Evolutionary conservation across 2,797 vertebrate species (phyloP).

Genomic region (Etheostoma perlongum): DNA sequence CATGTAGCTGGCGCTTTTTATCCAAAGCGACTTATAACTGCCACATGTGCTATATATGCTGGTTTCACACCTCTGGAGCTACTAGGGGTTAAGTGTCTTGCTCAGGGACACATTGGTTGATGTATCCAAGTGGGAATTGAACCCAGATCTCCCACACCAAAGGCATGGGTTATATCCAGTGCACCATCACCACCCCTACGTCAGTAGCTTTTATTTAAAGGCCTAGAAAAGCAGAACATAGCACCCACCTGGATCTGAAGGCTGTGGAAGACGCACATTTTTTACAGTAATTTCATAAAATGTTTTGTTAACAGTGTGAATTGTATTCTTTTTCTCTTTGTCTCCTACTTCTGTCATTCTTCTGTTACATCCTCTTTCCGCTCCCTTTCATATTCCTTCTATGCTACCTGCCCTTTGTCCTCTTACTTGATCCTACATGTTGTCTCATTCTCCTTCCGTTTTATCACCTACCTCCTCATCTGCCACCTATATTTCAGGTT

Average conservation of each 20-base stretch:
- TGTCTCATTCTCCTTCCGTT: not conserved
- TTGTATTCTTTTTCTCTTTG: not conserved
- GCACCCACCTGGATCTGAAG: not conserved
- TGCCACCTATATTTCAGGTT: conserved; percentile 68
- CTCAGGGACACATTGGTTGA: too few relatives aligned
- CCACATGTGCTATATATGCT: too few relatives aligned
- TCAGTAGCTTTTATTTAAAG: conserved; percentile 2
- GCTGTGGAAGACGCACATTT: not conserved
- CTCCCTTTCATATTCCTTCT: not conserved
- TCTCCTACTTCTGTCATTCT: not conserved
- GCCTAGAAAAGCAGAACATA: not conserved
- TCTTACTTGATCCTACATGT: not conserved
- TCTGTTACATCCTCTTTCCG: not conserved
- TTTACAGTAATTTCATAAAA: not conserved
- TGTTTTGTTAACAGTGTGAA: not conserved
- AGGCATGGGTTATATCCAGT: too few relatives aligned
- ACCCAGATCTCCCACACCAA: too few relatives aligned
- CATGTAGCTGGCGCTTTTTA: too few relatives aligned
- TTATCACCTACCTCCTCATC: not conserved
- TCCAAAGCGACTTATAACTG: too few relatives aligned
- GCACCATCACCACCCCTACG: too few relatives aligned
- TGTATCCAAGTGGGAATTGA: too few relatives aligned
- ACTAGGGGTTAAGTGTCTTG: too few relatives aligned
- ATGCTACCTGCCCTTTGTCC: not conserved
- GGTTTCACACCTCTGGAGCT: too few relatives aligned